Conservation (phyloP, 2,113 vertebrate species). For the Colossoma macropomum region DNA sequence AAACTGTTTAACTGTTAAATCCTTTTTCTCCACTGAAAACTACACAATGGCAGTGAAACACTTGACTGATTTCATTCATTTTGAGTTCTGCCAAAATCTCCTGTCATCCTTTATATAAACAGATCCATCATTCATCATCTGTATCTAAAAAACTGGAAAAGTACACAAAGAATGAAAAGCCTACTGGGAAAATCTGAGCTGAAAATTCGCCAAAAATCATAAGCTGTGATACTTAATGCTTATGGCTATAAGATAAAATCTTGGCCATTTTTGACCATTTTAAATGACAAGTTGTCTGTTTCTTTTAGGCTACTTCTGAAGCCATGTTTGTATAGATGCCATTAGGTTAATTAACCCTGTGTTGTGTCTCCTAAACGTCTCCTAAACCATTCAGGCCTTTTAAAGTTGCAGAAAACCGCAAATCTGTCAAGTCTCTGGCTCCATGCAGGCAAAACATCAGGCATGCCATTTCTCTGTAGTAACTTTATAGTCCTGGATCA, state of each 20-base stretch:
- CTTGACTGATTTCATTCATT: background rate
- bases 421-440: slow-evolving; percentile 32
- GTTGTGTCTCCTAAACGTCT: background rate
- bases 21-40: too few relatives aligned
- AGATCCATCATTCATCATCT: background rate
- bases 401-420: slow-evolving; percentile 25
- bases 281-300: background rate
- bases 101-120: background rate
- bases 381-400: slow-evolving; percentile 14
- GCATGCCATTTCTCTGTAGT: slow-evolving; percentile 13
- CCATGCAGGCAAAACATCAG: background rate
- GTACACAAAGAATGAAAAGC: background rate
- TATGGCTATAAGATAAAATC: background rate
- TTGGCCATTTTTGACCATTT: background rate
- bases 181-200: background rate
- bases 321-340: background rate
- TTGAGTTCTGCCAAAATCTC: background rate
- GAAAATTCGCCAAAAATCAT: background rate
- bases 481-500: slow-evolving; percentile 24
- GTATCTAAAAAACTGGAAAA: background rate
- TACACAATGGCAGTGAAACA: background rate
- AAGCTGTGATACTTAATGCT: background rate
- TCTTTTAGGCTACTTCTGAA: background rate
- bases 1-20: background rate
- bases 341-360: slow-evolving; percentile 12